phyloP scores from a whole-genome alignment of 2,113 vertebrate genomes.

The Bubo bubo region DNA sequence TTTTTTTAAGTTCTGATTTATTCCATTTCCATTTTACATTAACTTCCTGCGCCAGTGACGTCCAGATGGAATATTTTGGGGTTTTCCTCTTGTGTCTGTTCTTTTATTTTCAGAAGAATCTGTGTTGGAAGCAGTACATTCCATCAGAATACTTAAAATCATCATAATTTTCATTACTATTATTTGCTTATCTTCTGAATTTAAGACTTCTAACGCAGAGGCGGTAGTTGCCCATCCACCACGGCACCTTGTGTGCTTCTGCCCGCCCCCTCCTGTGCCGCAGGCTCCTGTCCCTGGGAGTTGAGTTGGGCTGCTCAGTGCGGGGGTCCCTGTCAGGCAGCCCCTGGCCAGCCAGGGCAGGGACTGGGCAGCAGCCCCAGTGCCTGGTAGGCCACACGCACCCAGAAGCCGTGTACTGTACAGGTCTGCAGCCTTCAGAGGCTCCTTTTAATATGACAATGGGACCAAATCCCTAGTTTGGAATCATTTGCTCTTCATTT shows the following conservation, averaged over 20 bases:
- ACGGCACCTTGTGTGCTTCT: not conserved
- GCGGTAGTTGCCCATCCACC: fast-evolving
- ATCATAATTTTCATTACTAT: fast-evolving
- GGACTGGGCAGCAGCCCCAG: not conserved
- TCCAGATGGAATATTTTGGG: not conserved
- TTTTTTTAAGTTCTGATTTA: not conserved
- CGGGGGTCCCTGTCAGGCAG: not conserved
- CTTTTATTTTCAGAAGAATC: not conserved
- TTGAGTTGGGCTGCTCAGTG: not conserved
- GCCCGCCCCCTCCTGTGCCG: too few species aligned
- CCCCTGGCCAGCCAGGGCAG: not conserved
- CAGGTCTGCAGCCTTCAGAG: not conserved
- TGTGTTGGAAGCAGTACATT: not conserved
- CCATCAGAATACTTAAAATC: not conserved
- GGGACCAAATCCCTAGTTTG: not conserved
- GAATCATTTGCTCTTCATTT: not conserved
- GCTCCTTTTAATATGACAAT: fast-evolving
- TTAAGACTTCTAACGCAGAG: fast-evolving
- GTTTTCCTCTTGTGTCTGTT: not conserved
- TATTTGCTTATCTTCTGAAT: not conserved
- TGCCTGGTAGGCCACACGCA: fast-evolving
- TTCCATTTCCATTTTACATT: not conserved
- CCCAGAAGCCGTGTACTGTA: fast-evolving
- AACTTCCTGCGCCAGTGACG: not conserved
- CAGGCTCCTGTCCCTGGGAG: not conserved